Conservation (phyloP, 2,888 invertebrate species). For the Xestobium rufovillosum region DNA sequence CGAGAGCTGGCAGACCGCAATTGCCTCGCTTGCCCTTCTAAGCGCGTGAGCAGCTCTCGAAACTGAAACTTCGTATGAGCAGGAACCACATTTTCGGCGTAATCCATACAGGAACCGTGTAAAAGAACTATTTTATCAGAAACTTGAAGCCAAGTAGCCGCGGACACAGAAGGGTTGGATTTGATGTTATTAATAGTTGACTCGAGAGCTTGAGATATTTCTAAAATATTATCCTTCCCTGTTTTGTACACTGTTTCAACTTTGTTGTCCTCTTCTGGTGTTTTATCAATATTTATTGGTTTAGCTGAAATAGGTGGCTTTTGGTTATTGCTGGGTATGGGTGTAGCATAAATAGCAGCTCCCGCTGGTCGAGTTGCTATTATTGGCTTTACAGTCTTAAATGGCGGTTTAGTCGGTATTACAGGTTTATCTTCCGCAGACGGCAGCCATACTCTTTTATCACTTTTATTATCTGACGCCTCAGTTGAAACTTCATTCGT, state of each 20-base stretch:
- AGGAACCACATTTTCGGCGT: constrained; percentile 72
- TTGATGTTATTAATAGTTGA: constrained; percentile 55
- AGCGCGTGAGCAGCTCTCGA: constrained; percentile 62
- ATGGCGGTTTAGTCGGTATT: constrained; percentile 61
- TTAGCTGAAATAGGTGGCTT: constrained; percentile 49
- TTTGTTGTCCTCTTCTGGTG: constrained; percentile 39
- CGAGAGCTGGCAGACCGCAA: constrained; percentile 62
- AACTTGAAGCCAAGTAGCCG: constrained; percentile 69
- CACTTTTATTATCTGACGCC: constrained; percentile 40
- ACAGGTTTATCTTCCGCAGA: constrained; percentile 56
- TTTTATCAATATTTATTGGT: constrained; percentile 40
- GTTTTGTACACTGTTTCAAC: constrained; percentile 44
- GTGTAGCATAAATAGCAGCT: constrained; percentile 74
- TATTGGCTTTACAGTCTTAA: constrained; percentile 54
- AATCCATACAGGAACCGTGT: constrained; percentile 74
- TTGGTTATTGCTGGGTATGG: constrained; percentile 41
- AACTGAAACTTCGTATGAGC: constrained; percentile 86
- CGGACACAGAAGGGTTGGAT: constrained; percentile 47
- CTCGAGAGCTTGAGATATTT: constrained; percentile 59
- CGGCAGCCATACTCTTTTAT: constrained; percentile 50
- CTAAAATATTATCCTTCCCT: constrained; percentile 52
- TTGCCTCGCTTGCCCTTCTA: constrained; percentile 62
- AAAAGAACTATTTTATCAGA: constrained; percentile 76
- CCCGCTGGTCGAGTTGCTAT: constrained; percentile 44
- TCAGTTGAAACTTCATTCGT: constrained; percentile 41